These are phyloP conservation scores for Apocheima hispidaria DNA, from an alignment of 2,888 invertebrate species.

Conservation along the genomic window DNA sequence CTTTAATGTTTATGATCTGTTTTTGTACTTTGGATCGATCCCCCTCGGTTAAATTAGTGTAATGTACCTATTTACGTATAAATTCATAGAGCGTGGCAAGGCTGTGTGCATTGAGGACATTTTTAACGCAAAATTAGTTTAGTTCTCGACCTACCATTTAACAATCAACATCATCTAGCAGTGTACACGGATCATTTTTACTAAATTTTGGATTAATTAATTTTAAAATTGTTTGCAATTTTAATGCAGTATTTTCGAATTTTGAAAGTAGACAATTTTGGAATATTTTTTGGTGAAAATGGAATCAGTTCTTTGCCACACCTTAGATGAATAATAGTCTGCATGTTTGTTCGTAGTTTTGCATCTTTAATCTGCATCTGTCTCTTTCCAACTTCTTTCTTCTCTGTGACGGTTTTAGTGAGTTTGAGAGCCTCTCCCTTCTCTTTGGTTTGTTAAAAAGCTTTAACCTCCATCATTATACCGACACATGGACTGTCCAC, in stretches of 20 bases:
- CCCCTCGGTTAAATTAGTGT: conserved; percentile 85
- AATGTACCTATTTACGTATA: conserved; percentile 80
- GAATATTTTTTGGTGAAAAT: conserved; percentile 71
- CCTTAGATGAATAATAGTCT: conserved; percentile 82
- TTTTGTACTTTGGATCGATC: conserved; percentile 80
- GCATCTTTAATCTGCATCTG: conserved; percentile 60
- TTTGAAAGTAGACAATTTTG: conserved; percentile 75
- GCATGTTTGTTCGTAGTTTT: conserved; percentile 74
- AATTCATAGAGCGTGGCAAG: conserved; percentile 89
- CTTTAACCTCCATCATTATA: conserved; percentile 76
- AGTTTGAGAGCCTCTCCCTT: conserved; percentile 57
- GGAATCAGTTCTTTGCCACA: conserved; percentile 85
- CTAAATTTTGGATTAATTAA: conserved; percentile 67
- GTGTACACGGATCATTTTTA: conserved; percentile 81
- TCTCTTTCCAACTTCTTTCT: conserved; percentile 57
- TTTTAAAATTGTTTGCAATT: conserved; percentile 74
- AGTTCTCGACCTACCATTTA: conserved; percentile 79
- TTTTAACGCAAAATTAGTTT: conserved; percentile 83
- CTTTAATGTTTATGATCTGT: conserved; percentile 83
- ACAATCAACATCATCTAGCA: conserved; percentile 80
- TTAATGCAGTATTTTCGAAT: conserved; percentile 64
- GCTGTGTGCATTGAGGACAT: conserved; percentile 89
- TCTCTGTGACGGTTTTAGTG: conserved; percentile 66
- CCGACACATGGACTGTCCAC: conserved; percentile 71
- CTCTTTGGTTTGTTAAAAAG: conserved; percentile 58